Percentiles rank a stretch among this genome's conserved stretches.
phyloP scores from a whole-genome alignment of 2,797 vertebrate species.

The Crypturellus tataupa region DNA sequence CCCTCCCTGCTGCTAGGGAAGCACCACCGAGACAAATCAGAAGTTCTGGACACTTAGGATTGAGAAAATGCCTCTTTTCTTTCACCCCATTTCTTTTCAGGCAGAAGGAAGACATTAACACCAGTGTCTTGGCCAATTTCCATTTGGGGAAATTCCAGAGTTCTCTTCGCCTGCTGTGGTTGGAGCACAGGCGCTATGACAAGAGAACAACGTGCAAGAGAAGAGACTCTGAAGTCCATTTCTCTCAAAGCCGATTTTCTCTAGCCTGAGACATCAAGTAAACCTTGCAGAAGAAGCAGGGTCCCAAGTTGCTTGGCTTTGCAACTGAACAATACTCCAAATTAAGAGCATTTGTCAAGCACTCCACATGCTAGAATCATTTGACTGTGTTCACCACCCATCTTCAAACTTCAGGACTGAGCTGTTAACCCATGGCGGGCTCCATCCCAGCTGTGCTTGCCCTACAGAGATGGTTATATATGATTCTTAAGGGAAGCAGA shows the following conservation, averaged over 20 bases:
- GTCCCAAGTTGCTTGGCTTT: not conserved
- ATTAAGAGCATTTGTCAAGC: not conserved
- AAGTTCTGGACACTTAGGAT: not conserved
- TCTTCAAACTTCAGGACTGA: not conserved
- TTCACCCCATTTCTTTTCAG: not conserved
- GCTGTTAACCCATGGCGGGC: accelerated
- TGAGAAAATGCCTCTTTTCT: not conserved
- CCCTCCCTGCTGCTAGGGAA: not conserved
- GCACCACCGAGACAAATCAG: not conserved
- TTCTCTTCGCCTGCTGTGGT: not conserved
- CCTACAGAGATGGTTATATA: not conserved
- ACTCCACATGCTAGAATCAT: not conserved
- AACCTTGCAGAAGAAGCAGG: not conserved
- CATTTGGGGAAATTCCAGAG: not conserved
- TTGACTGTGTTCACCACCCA: not conserved
- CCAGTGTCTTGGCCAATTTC: not conserved
- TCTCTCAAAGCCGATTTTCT: not conserved
- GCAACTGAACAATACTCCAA: not conserved
- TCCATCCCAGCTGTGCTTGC: not conserved
- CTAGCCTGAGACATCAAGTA: not conserved
- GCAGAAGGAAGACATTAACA: not conserved
- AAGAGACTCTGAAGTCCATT: not conserved
- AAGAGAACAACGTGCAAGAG: accelerated
- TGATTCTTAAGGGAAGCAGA: not conserved
- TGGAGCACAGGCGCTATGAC: accelerated